phyloP scores from a whole-genome alignment of 2,797 vertebrate species.

The Scolopax bukidnonensis region DNA sequence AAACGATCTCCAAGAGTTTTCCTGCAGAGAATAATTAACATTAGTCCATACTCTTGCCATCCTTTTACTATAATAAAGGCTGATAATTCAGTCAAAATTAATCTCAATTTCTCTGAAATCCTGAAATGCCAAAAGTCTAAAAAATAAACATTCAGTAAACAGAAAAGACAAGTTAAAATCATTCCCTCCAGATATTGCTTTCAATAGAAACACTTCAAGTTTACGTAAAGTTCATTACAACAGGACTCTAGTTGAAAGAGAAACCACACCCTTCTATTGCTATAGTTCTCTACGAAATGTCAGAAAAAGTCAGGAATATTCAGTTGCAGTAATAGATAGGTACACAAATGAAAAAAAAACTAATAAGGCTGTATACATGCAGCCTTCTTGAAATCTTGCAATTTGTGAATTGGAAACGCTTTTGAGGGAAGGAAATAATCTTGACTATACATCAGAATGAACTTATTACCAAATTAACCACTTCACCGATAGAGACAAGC shows the following conservation, averaged over 20 bases:
- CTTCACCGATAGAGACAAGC: not conserved
- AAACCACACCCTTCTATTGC: not conserved
- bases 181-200: not conserved
- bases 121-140: not conserved
- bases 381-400: not conserved
- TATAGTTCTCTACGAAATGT: not conserved
- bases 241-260: not conserved
- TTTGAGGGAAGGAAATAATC: not conserved
- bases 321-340: not conserved
- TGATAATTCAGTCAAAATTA: not conserved
- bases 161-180: not conserved
- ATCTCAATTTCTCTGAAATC: not conserved
- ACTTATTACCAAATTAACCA: not conserved
- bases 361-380: not conserved
- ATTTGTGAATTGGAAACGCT: not conserved
- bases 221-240: not conserved
- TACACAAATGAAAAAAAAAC: not conserved
- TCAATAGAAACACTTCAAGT: not conserved
- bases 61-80: not conserved
- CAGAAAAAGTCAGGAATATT: not conserved
- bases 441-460: not conserved
- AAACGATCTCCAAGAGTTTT: constrained; percentile 93
- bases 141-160: not conserved
- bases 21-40: constrained; percentile 74
- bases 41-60: constrained; percentile 6